Conservation (phyloP, 2,888 invertebrate genomes). For the Drosophila histrio region DNA sequence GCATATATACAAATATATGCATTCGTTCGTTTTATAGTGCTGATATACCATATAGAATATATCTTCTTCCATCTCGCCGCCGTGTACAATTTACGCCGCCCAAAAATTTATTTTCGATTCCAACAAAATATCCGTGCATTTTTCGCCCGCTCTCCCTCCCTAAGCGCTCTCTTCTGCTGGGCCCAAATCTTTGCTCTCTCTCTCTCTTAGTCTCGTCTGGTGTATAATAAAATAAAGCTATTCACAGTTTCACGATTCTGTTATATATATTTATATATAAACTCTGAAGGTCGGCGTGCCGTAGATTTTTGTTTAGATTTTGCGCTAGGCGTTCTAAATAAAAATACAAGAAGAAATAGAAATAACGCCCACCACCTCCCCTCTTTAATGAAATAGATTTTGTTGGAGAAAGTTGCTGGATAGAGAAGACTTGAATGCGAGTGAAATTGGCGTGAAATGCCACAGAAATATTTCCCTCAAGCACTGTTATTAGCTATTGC, state of each 20-base stretch:
- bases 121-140: conserved; percentile 41
- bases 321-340: conserved; percentile 68
- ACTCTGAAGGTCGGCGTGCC: conserved; percentile 74
- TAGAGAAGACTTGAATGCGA: conserved; percentile 38
- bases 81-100: conserved; percentile 69
- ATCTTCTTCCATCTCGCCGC: conserved; percentile 68
- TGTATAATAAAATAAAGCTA: conserved; percentile 77
- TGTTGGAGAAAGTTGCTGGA: conserved; percentile 57
- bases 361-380: conserved; percentile 8
- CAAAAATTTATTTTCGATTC: conserved; percentile 74
- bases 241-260: conserved; percentile 71
- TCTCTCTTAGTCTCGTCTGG: conserved; percentile 36
- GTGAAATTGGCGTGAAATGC: conserved; percentile 61
- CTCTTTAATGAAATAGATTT: conserved; percentile 14
- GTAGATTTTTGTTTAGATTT: conserved; percentile 76
- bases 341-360: conserved; percentile 25
- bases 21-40: conserved; percentile 46
- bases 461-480: conserved; percentile 44
- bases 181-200: conserved; percentile 7
- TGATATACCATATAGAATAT: conserved; percentile 57
- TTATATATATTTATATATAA: conserved; percentile 60
- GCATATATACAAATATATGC: conserved; percentile 39
- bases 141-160: conserved; percentile 4
- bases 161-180: conserved; percentile 10
- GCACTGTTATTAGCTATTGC: conserved; percentile 68